These are phyloP conservation scores for Montipora cactus DNA, from an alignment of 64 coral and sea anemone genomes.

Conservation along the genomic window DNA sequence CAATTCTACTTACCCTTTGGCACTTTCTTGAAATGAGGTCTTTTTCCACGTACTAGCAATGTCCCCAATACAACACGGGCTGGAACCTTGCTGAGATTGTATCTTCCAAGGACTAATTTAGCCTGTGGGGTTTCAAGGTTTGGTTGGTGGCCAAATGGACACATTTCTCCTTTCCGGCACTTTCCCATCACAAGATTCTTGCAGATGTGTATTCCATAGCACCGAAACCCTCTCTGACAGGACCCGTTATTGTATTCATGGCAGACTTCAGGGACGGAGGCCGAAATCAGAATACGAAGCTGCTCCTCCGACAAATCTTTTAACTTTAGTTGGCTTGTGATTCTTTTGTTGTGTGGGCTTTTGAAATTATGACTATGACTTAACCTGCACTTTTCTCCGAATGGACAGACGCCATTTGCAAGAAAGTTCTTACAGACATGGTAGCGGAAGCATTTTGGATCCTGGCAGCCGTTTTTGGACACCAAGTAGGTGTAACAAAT, in stretches of 20 bases:
- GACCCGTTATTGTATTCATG: background rate
- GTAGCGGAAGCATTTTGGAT: constrained; percentile 58
- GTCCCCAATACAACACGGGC: background rate
- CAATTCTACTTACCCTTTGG: background rate
- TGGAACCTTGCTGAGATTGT: background rate
- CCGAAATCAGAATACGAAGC: constrained; percentile 42
- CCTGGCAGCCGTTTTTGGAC: constrained; percentile 25
- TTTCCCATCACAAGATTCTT: constrained; percentile 5
- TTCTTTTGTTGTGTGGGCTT: constrained; percentile 39
- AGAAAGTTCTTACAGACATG: constrained; percentile 77
- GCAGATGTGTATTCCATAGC: constrained; percentile 22
- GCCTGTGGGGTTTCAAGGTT: constrained; percentile 2
- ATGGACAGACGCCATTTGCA: constrained; percentile 59
- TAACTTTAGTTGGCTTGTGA: constrained; percentile 7
- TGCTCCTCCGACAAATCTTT: constrained; percentile 37
- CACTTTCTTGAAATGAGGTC: background rate
- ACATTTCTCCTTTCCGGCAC: background rate
- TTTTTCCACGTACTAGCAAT: background rate
- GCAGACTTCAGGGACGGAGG: constrained; percentile 39
- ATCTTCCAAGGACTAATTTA: constrained; percentile 1
- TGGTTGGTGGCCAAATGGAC: background rate
- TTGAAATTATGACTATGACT: constrained; percentile 49
- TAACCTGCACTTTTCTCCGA: constrained; percentile 32
- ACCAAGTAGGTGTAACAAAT: constrained; percentile 71
- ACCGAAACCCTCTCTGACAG: background rate